Base-by-base conservation (phyloP, 2,888 invertebrate genomes). In the Chouioia cunea region DNA sequence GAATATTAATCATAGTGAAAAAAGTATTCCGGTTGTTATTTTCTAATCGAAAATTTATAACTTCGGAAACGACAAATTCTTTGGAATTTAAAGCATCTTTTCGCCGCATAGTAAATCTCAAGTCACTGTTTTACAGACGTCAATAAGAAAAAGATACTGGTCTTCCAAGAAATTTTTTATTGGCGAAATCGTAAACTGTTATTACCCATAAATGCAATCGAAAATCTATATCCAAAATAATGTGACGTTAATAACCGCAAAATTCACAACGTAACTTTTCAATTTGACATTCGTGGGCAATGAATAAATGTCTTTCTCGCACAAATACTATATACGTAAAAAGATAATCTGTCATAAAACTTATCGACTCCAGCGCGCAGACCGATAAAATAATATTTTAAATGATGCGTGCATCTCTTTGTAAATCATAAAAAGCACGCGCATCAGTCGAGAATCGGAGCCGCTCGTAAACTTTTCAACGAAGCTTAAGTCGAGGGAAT, bases 331-430 rank as follows among this genome's bases (percentile, higher is more conserved):
- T 43, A 22, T 22, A 2, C 23, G 12, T 10, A 12, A 36, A 46
- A 23, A 36, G 72, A 73, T 74, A 73, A 73, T 72, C 69, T 72
- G 73, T 73, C 66, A 74, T 76, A 76, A 76, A 74, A 74, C 69
- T 69, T 73, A 72, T 73, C 66, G 72, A 74, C 70, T 65, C 10
- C 36, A 12, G 36, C 36, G 36, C 62, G 48, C 4, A 52, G 56
- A n/a, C 36, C 18, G 27, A 50, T 56, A 54, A 65, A 66, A 66
- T 12, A 64, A 68, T 43, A 36, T 46, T 59, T 72, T 72, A 54
- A 68, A 68, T 67, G 68, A 64, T 52, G 60, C 57, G 65, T 52
- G 58, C 50, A 56, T 50, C 44, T 63, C 60, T 68, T 65, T 69
- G 65, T 73, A 69, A 73, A 65, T 73, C 65, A 69, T 23, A 6